A percentile compares a stretch with the other conserved stretches of the same genome.
Conservation (phyloP, 37 sponge, comb jelly and placozoan species). For the Axinella damicornis region DNA sequence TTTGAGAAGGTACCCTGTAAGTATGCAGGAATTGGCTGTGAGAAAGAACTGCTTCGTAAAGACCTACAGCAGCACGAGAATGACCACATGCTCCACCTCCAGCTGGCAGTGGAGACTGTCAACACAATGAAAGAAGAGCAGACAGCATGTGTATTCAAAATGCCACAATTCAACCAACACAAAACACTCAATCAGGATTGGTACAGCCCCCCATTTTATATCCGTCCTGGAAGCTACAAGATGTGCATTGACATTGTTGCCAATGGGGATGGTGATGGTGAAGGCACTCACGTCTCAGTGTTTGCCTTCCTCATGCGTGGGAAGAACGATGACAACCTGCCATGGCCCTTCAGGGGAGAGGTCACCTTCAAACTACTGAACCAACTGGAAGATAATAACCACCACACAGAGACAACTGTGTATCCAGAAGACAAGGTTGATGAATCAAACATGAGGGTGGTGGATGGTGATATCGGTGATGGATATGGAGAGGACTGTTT, state of each 20-base stretch:
- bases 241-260: neutral
- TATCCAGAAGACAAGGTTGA: neutral
- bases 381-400: neutral
- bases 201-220: constrained; percentile 33
- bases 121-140: too few relatives aligned
- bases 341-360: constrained; percentile 6
- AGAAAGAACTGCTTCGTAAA: neutral
- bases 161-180: neutral
- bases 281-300: neutral
- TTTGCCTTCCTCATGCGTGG: constrained; percentile 5
- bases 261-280: neutral
- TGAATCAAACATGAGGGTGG: too few relatives aligned
- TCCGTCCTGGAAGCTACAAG: constrained; percentile 13
- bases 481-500: too few relatives aligned
- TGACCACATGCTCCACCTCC: constrained; percentile 2
- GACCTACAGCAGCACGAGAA: constrained; percentile 24
- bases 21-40: constrained; percentile 28
- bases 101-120: constrained; percentile 1
- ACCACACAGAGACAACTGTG: neutral
- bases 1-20: constrained; percentile 24
- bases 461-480: too few relatives aligned
- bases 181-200: neutral
- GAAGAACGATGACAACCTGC: constrained; percentile 13
- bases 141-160: neutral
- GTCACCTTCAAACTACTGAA: constrained; percentile 10